Percentiles rank a stretch among this genome's conserved stretches.
Evolutionary conservation across 2,113 vertebrate genomes (phyloP).

Genomic region (Apistogramma diplotaenia): DNA sequence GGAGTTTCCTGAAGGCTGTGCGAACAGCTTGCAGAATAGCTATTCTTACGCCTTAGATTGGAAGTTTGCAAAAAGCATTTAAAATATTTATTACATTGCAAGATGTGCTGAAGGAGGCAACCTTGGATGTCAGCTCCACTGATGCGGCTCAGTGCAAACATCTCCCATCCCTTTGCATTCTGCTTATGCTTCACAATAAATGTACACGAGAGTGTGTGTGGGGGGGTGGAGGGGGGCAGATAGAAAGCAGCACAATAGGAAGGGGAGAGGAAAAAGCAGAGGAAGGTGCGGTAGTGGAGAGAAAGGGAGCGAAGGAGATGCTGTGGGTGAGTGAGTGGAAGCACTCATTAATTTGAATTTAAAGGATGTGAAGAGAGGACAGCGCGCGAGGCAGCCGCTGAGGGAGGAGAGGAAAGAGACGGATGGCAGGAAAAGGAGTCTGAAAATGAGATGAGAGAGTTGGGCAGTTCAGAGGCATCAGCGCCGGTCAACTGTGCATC

Average conservation of each 20-base stretch:
- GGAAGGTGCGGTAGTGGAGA: background rate
- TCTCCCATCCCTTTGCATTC: slow-evolving; percentile 25
- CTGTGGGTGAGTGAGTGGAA: slow-evolving; percentile 39
- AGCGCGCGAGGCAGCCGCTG: background rate
- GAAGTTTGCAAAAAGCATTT: background rate
- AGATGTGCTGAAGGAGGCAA: background rate
- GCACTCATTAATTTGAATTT: slow-evolving; percentile 60
- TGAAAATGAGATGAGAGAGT: slow-evolving; percentile 6
- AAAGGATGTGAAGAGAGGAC: slow-evolving; percentile 48
- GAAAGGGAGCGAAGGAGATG: slow-evolving; percentile 24
- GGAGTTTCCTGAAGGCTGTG: background rate
- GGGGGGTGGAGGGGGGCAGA: background rate
- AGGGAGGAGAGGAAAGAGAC: slow-evolving; percentile 5
- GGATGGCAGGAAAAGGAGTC: background rate
- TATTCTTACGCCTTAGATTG: background rate
- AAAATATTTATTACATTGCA: background rate
- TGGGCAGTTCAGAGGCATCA: slow-evolving; percentile 6
- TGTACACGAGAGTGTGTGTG: background rate
- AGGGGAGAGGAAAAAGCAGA: background rate
- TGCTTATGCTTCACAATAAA: slow-evolving; percentile 25
- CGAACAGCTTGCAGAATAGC: background rate
- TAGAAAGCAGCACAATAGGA: slow-evolving; percentile 15
- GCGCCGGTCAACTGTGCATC: background rate
- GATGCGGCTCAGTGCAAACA: slow-evolving; percentile 2
- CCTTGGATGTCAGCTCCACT: background rate